These are phyloP conservation scores for Montipora foliosa DNA, from an alignment of 64 coral and sea anemone genomes.

Conservation along the genomic window DNA sequence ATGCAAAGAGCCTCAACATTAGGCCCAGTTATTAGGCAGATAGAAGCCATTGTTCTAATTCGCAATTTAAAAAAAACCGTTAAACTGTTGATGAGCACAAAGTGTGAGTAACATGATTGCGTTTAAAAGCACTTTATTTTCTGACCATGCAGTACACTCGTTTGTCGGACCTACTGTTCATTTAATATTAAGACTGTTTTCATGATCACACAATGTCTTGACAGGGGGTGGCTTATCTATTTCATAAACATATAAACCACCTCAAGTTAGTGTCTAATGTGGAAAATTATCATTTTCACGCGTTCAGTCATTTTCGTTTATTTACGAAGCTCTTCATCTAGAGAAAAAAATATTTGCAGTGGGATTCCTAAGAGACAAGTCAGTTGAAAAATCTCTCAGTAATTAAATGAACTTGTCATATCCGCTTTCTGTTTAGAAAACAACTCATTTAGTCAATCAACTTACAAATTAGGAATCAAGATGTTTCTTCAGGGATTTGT, in stretches of 20 bases:
- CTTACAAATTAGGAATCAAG: neutral
- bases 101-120: neutral
- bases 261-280: neutral
- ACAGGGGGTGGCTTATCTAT: neutral
- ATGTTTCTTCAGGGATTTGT: neutral
- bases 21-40: no score
- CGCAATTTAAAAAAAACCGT: neutral
- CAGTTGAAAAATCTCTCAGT: no score
- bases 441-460: neutral
- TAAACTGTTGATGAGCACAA: neutral
- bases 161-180: neutral
- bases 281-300: neutral
- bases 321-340: no score
- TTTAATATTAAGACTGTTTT: slow-evolving; percentile 17
- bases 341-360: no score
- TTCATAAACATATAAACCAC: neutral
- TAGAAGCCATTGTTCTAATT: neutral
- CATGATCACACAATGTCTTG: neutral
- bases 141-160: slow-evolving; percentile 9
- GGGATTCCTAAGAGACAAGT: no score
- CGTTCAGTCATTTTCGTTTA: no score
- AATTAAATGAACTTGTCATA: no score
- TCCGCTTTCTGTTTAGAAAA: neutral
- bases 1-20: neutral
- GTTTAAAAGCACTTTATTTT: slow-evolving; percentile 5